Base-by-base conservation (phyloP, 1,140 invertebrate genomes). In the Caenorhabditis inopinata region DNA sequence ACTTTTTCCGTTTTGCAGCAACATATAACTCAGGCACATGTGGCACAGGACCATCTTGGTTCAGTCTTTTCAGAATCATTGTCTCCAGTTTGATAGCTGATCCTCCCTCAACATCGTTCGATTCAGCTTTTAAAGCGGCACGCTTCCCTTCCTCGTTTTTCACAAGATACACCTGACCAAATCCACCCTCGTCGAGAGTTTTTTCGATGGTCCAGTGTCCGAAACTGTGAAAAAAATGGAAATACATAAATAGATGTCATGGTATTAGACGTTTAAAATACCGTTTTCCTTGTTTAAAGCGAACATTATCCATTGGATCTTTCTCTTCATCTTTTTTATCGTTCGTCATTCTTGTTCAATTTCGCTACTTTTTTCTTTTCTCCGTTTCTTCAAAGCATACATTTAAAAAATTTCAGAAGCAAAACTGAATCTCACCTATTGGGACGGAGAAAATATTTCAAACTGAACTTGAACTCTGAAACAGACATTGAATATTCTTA, bases 71-170 rank as follows among this genome's bases (percentile, higher is more conserved):
- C 53, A 83, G 73, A n/a, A 82, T 51, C 25, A 46, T 18, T 16
- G 78, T 58, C 75, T 83, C 82, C 46, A 83, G 58, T 38, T 83
- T 83, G 79, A 83, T 83, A 16, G 82, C 82, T 11, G 74, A 77
- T 27, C 82, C 82, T 11, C 82, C 82, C 47, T 82, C 79, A 3
- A 82, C 58, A 3, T 76, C 82, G 82, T 83, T 83, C 7, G 82
- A 76, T 62, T 83, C 82, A 3, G 79, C 79, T 46, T 83, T 83
- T 7, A 83, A 53, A 14, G 82, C 82, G 16, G 14, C 75, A 75
- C 35, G 27, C 38, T 48, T 46, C 18, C 51, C 77, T 47, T 11
- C 21, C 46, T 47, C 45, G 42, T 77, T 76, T 27, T 76, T 46
- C 18, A 78, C 82, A 21, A 32, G 21, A 76, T 81, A 83, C 5